Percentiles rank a stretch among this genome's conserved stretches.
Conservation (phyloP, 2,888 invertebrate species). For the Vannuccia rotundouncinata region DNA sequence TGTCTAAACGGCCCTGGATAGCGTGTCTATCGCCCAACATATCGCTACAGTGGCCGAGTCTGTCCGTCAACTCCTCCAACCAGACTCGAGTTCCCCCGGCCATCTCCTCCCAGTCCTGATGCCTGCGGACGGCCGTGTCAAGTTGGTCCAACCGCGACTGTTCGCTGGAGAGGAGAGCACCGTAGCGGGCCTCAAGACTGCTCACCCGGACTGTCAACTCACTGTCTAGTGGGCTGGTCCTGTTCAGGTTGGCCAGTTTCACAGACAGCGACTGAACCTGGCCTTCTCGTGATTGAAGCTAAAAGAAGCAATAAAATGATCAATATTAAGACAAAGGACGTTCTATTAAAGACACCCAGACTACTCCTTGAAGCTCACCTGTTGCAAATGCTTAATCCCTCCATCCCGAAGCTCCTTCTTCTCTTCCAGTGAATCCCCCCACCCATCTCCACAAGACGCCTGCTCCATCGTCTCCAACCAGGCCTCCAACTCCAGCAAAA, state of each 20-base stretch:
- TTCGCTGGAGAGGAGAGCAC: background rate
- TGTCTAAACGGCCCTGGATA: slow-evolving; percentile 71
- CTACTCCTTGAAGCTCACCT: background rate
- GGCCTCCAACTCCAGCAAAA: background rate
- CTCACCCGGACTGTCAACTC: too few species aligned
- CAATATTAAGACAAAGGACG: too few species aligned
- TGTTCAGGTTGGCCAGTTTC: background rate
- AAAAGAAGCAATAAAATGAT: too few species aligned
- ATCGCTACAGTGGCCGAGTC: slow-evolving; percentile 71
- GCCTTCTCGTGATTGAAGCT: background rate
- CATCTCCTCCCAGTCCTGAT: background rate
- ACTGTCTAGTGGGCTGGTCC: too few species aligned
- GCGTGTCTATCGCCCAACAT: slow-evolving; percentile 77
- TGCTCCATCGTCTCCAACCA: background rate
- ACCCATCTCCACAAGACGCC: background rate
- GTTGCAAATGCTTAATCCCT: background rate
- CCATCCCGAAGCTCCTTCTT: background rate
- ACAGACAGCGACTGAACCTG: background rate
- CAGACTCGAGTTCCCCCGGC: slow-evolving; percentile 56
- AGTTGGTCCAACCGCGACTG: background rate
- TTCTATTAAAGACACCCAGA: too few species aligned
- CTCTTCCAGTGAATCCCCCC: background rate
- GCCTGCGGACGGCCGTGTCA: background rate
- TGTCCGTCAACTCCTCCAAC: slow-evolving; percentile 82
- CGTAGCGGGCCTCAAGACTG: background rate